phyloP scores from a whole-genome alignment of 2,797 vertebrate genomes.

The Hyperoplus lanceolatus region DNA sequence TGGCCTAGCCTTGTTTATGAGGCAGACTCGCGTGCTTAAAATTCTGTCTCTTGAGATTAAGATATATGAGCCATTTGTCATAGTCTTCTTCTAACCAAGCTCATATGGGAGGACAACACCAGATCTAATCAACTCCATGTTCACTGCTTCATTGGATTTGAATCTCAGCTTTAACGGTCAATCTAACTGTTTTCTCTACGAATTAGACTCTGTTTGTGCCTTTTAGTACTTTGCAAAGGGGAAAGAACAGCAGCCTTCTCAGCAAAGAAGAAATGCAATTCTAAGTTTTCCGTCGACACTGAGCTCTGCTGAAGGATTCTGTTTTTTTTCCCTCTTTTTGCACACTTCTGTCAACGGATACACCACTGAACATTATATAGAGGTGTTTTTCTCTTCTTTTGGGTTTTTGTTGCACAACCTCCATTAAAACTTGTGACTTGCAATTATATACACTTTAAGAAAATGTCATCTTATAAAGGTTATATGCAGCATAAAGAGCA shows the following conservation, averaged over 20 bases:
- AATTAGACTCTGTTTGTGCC: constrained; percentile 31
- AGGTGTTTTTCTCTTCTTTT: constrained; percentile 10
- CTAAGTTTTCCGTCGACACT: constrained; percentile 16
- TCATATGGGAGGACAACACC: constrained; percentile 73
- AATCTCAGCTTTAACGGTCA: constrained; percentile 38
- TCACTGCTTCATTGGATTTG: constrained; percentile 35
- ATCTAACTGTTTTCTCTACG: constrained; percentile 43
- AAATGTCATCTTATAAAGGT: not conserved
- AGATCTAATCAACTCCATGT: constrained; percentile 65
- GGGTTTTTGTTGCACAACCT: constrained; percentile 42
- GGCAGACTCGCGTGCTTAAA: constrained; percentile 62
- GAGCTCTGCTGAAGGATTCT: constrained; percentile 10
- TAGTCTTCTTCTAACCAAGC: constrained; percentile 67
- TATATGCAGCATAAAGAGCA: not conserved
- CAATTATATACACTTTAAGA: constrained; percentile 14
- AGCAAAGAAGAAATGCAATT: constrained; percentile 28
- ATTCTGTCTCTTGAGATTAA: constrained; percentile 55
- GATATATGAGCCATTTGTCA: constrained; percentile 71
- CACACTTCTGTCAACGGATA: constrained; percentile 2
- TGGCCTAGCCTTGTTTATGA: constrained; percentile 64
- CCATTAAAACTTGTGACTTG: constrained; percentile 19
- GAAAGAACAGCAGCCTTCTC: not conserved
- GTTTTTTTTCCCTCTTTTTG: constrained; percentile 7
- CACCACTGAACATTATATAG: constrained; percentile 23
- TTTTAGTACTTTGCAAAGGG: constrained; percentile 32